Base-by-base conservation (phyloP, 2,113 vertebrate genomes). In the Astur gentilis region DNA sequence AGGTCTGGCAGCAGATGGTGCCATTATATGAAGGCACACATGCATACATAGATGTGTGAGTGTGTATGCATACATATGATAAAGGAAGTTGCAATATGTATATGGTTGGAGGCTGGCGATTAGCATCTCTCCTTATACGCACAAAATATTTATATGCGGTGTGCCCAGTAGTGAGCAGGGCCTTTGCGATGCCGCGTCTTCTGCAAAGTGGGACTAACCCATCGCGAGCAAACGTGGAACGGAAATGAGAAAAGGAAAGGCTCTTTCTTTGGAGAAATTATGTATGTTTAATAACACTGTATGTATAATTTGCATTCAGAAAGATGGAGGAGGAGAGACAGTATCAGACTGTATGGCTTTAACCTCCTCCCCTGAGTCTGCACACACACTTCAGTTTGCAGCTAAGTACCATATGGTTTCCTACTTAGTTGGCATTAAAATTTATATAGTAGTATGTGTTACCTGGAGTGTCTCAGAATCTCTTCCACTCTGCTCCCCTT, bases 401-500 rank as follows among this genome's bases (percentile, higher is more conserved):
- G 87, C 91, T 47, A 91, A 96, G 94, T 91, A 79, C 83, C 91
- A 83, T 97, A 93, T 98, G 95, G 93, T 97, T 96, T 94, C 88
- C 81, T 93, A 27, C 86, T 90, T 92, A 84, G 90, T 50, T 97
- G 91, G 34, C 94, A 96, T 97, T 94, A 95, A 94, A 97, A 96
- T 97, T 95, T 91, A 96, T 95, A 83, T 40, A 83, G 67, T 72
- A 57, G 45, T 96, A 78, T 7, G 7, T 38, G 83, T 72, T 97
- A 96, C 96, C 95, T 96, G 94, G 86, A 93, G 83, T 86, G 83
- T 79, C 92, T 96, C 55, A n/a, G 87, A 90, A 54, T 58, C 60
- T 92, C 80, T 95, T 91, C 73, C 29, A 61, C 73, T 65, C 60
- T 2, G 1, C 27, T 87, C 52, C 45, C 77, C 34, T 90, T 83